These are phyloP conservation scores for Callimorpha dominula DNA, from an alignment of 2,888 invertebrate species.

Conservation along the genomic window DNA sequence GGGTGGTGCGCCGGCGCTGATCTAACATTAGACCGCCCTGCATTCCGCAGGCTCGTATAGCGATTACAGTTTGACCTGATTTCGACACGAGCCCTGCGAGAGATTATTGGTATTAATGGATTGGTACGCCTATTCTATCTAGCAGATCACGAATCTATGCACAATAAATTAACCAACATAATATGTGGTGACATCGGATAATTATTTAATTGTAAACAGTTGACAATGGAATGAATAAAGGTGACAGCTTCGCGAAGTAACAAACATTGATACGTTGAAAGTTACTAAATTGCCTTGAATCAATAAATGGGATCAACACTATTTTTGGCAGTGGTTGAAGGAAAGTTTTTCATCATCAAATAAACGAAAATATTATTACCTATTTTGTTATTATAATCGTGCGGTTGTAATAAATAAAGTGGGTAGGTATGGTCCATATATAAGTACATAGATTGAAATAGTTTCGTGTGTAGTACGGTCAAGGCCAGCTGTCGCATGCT, in stretches of 20 bases:
- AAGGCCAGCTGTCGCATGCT: slow-evolving; percentile 46
- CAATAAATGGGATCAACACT: not conserved
- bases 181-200: not conserved
- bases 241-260: not conserved
- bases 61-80: slow-evolving; percentile 77
- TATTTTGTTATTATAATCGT: not conserved
- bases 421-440: not conserved
- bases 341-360: slow-evolving; percentile 15
- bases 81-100: slow-evolving; percentile 65
- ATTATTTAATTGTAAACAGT: not conserved
- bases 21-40: slow-evolving; percentile 83
- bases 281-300: not conserved
- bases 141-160: slow-evolving; percentile 8
- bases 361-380: no score
- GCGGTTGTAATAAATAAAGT: not conserved
- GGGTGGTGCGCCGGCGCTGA: slow-evolving; percentile 67
- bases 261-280: not conserved
- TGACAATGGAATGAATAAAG: not conserved
- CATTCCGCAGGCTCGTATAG: slow-evolving; percentile 75
- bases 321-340: slow-evolving; percentile 11
- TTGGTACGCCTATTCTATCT: slow-evolving; percentile 28
- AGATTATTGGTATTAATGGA: slow-evolving; percentile 41
- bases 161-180: not conserved
- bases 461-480: slow-evolving; percentile 40
- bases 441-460: slow-evolving; percentile 17